Evolutionary conservation across 2,797 vertebrate genomes (phyloP).

Genomic region (Muscicapa striata): DNA sequence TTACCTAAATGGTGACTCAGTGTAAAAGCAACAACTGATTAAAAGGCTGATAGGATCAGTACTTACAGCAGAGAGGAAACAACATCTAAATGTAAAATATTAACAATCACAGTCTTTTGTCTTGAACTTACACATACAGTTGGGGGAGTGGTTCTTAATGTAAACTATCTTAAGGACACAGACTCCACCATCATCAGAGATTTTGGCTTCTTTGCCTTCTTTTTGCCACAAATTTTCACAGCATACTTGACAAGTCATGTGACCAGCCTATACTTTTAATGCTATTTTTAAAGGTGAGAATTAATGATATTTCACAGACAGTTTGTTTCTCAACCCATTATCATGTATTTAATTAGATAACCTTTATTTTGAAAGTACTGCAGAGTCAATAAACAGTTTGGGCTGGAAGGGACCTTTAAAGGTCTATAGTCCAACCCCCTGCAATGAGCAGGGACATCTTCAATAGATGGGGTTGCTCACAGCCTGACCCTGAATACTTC

Average conservation of each 20-base stretch:
- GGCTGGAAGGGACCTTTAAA: background rate
- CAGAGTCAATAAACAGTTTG: background rate
- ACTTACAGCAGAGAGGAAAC: background rate
- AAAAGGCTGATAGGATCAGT: background rate
- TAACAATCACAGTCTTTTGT: background rate
- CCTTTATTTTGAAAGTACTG: background rate
- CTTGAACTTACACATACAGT: background rate
- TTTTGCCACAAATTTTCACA: background rate
- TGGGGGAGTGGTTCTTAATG: background rate
- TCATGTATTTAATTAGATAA: background rate
- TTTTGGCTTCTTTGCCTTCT: background rate
- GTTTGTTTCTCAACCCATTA: background rate
- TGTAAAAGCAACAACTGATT: background rate
- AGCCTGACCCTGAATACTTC: background rate
- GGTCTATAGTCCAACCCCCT: background rate
- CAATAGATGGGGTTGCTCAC: background rate
- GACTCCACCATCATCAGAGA: background rate
- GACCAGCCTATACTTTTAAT: background rate
- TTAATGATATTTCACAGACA: background rate
- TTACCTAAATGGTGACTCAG: background rate
- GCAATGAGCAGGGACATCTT: background rate
- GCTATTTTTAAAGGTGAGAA: background rate
- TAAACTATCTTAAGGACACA: background rate
- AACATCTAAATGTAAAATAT: background rate
- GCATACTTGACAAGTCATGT: background rate